Percentiles rank a stretch among this genome's conserved stretches.
These are phyloP conservation scores for Hemithea aestivaria DNA, from an alignment of 2,888 invertebrate species.

Conservation along the genomic window DNA sequence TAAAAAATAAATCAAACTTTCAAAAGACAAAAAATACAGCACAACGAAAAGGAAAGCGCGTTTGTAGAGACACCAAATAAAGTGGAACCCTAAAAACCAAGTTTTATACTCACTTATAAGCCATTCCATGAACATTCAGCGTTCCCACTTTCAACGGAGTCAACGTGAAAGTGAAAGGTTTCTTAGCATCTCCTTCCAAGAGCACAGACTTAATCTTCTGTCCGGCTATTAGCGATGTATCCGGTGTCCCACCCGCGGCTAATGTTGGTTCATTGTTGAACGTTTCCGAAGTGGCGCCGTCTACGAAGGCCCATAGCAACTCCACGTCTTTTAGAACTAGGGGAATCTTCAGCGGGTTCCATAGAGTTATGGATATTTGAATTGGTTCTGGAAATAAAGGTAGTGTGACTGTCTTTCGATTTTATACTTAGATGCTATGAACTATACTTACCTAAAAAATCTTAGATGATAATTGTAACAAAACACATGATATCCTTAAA, in stretches of 20 bases:
- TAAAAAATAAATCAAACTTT: too few species aligned
- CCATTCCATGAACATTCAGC: constrained; percentile 85
- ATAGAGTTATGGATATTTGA: constrained; percentile 86
- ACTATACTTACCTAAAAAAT: too few species aligned
- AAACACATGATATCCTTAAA: too few species aligned
- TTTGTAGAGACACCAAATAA: too few species aligned
- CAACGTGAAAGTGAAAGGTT: constrained; percentile 83
- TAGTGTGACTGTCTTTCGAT: too few species aligned
- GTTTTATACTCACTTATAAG: constrained; percentile 75
- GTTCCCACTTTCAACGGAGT: constrained; percentile 87
- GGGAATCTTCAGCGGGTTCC: constrained; percentile 87
- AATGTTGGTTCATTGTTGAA: constrained; percentile 57
- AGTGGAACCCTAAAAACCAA: too few species aligned
- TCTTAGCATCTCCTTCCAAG: constrained; percentile 79
- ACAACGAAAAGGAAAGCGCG: too few species aligned
- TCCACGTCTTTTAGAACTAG: constrained; percentile 84
- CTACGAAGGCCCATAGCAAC: constrained; percentile 84
- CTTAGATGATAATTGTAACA: too few species aligned
- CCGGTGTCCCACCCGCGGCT: constrained; percentile 45
- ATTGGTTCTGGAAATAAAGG: constrained; percentile 85
- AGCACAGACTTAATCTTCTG: constrained; percentile 76
- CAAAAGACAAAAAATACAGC: too few species aligned
- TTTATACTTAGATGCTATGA: too few species aligned
- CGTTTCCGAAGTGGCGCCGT: constrained; percentile 33
- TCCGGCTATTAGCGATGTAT: constrained; percentile 73